These are phyloP conservation scores for Drosophila hamatofila DNA, from an alignment of 2,888 invertebrate genomes.

Conservation along the genomic window DNA sequence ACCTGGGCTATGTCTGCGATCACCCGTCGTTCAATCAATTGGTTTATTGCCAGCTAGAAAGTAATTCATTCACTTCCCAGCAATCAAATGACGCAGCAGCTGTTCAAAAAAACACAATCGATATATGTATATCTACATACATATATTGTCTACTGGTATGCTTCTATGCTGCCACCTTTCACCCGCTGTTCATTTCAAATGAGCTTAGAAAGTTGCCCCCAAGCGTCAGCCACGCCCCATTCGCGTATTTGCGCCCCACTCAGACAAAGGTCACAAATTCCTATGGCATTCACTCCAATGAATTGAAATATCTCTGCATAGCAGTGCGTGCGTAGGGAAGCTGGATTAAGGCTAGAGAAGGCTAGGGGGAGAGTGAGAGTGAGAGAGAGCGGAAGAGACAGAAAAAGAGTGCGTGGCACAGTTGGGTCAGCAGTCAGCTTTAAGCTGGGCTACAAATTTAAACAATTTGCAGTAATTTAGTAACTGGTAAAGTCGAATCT, in stretches of 20 bases:
- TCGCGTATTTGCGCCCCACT: not conserved
- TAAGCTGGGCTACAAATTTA: not conserved
- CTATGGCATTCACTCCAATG: conserved; percentile 18
- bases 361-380: not conserved
- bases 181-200: conserved; percentile 25
- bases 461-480: not conserved
- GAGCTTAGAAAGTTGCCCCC: conserved; percentile 16
- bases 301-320: conserved; percentile 46
- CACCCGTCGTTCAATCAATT: conserved; percentile 32
- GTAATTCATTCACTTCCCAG: conserved; percentile 30
- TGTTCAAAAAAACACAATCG: conserved; percentile 11
- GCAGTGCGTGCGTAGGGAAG: conserved; percentile 6
- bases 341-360: not conserved
- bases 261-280: conserved; percentile 47
- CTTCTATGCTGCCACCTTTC: conserved; percentile 42
- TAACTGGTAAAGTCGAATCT: not conserved
- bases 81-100: conserved; percentile 32
- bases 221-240: not conserved
- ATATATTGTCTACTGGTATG: not conserved
- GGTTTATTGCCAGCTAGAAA: conserved; percentile 39
- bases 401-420: not conserved
- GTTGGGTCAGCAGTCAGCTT: not conserved
- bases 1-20: not conserved
- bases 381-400: not conserved
- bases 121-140: not conserved